phyloP scores from a whole-genome alignment of 2,797 vertebrate species.

The Bradypodion ventrale region DNA sequence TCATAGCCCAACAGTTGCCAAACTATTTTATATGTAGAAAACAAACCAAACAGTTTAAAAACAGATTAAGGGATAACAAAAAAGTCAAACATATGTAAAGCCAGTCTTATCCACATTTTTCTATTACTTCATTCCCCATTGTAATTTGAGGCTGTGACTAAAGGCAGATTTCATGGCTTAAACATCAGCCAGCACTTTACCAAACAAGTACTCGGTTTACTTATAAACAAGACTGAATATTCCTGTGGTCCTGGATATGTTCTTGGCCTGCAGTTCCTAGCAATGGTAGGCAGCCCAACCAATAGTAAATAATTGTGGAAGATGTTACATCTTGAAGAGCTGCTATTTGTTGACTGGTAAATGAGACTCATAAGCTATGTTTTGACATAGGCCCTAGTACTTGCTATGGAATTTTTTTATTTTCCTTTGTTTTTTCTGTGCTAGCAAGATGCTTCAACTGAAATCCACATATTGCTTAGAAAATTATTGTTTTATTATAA shows the following conservation, averaged over 20 bases:
- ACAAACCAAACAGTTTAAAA: background rate
- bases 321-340: no score
- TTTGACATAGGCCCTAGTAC: background rate
- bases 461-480: no score
- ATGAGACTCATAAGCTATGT: background rate
- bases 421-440: background rate
- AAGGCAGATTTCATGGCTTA: background rate
- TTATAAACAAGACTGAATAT: no score
- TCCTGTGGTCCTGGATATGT: no score
- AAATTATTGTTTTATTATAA: no score
- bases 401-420: background rate
- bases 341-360: background rate
- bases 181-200: background rate
- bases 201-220: no score
- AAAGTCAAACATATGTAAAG: background rate
- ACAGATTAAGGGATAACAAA: slow-evolving; percentile 17
- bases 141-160: background rate
- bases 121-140: background rate
- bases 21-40: slow-evolving; percentile 15
- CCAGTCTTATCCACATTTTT: background rate
- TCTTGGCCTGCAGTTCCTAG: no score
- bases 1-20: no score
- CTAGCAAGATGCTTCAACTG: no score
- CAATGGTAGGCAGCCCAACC: no score
- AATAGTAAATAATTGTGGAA: no score